These are phyloP conservation scores for Leptoclinus maculatus DNA, from an alignment of 2,797 vertebrate genomes.

Conservation along the genomic window DNA sequence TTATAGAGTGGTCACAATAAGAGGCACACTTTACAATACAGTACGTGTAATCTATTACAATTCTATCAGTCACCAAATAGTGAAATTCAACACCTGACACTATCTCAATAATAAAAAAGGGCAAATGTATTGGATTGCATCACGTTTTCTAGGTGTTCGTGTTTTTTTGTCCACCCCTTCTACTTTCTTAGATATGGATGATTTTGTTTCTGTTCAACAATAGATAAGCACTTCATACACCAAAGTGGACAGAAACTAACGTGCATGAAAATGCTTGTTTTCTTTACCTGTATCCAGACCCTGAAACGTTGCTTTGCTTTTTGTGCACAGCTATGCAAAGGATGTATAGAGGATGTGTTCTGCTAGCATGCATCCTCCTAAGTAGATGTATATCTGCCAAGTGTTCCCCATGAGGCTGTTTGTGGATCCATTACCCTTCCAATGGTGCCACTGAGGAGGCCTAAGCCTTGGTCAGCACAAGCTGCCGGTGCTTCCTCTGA, in stretches of 20 bases:
- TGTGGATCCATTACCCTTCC: constrained; percentile 78
- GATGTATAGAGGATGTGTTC: constrained; percentile 59
- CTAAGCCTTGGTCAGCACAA: constrained; percentile 73
- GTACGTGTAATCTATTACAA: not conserved
- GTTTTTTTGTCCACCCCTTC: not conserved
- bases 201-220: constrained; percentile 28
- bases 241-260: constrained; percentile 23
- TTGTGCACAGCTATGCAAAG: constrained; percentile 58
- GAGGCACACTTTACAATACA: constrained; percentile 8
- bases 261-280: constrained; percentile 24
- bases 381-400: constrained; percentile 74
- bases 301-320: constrained; percentile 44
- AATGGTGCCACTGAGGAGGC: constrained; percentile 66
- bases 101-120: too few relatives aligned
- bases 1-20: constrained; percentile 16
- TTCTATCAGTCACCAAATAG: not conserved
- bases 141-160: not conserved
- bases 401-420: constrained; percentile 75
- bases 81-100: not conserved
- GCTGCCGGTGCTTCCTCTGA: constrained; percentile 62
- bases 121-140: constrained; percentile 9
- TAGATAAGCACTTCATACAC: constrained; percentile 11
- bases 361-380: constrained; percentile 64
- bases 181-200: not conserved
- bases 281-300: constrained; percentile 25